These are phyloP conservation scores for Diplodus puntazzo DNA, from an alignment of 2,797 vertebrate genomes.

Conservation along the genomic window DNA sequence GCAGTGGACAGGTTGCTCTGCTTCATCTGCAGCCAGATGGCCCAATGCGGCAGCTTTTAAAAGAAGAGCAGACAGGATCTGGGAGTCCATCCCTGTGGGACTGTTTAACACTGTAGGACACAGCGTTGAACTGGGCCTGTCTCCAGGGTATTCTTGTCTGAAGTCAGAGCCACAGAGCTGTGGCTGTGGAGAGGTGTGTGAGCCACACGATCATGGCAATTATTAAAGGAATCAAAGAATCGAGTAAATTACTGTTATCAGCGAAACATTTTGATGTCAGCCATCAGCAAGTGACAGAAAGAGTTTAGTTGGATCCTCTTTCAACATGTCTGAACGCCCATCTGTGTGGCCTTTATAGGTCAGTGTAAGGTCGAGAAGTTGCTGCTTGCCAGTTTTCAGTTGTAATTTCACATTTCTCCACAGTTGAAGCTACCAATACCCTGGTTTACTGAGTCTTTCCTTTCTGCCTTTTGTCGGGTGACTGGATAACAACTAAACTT, in stretches of 20 bases:
- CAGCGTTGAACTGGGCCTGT: conserved; percentile 33
- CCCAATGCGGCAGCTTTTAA: conserved; percentile 40
- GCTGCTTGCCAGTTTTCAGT: neutral
- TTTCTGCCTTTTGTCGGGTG: neutral
- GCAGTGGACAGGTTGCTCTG: conserved; percentile 23
- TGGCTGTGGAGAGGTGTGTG: conserved; percentile 31
- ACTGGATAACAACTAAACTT: neutral
- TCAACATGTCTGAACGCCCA: conserved; percentile 16
- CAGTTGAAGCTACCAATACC: neutral
- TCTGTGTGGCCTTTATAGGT: conserved; percentile 45
- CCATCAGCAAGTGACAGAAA: conserved; percentile 20
- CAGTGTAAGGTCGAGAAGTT: conserved; percentile 17
- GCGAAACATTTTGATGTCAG: conserved; percentile 25
- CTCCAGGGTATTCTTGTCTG: conserved; percentile 61
- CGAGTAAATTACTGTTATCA: conserved; percentile 58
- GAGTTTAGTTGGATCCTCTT: conserved; percentile 46
- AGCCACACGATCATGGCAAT: conserved; percentile 46
- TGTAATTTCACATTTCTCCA: neutral
- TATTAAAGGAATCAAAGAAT: conserved; percentile 55
- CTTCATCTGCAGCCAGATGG: conserved; percentile 52
- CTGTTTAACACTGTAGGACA: conserved; percentile 61
- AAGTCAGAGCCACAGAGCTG: conserved; percentile 43
- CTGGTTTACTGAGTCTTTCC: neutral
- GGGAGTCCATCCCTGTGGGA: conserved; percentile 56
- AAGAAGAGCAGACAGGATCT: conserved; percentile 46